These are phyloP conservation scores for Beris morrisii DNA, from an alignment of 2,888 invertebrate species.

Conservation along the genomic window DNA sequence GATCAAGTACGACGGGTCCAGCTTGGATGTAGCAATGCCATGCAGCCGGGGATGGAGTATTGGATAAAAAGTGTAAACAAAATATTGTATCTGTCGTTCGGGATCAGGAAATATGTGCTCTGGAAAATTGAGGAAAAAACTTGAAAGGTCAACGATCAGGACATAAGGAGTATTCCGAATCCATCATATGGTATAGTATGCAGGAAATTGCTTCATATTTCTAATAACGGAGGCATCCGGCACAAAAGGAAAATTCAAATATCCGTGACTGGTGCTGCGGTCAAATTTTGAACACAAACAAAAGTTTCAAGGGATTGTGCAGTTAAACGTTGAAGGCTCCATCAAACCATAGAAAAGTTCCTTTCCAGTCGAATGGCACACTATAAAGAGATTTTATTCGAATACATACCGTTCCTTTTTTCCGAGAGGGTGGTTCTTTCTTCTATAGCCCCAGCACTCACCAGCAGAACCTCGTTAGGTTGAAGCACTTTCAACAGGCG, in stretches of 20 bases:
- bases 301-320: slow-evolving; percentile 1
- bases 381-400: not conserved
- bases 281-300: not conserved
- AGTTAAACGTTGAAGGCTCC: not conserved
- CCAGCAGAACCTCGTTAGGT: not conserved
- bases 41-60: not conserved
- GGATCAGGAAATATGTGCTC: slow-evolving; percentile 1
- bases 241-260: not conserved
- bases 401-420: no score
- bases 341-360: slow-evolving; percentile 1
- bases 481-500: not conserved
- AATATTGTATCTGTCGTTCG: slow-evolving; percentile 1
- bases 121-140: no score
- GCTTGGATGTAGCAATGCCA: not conserved
- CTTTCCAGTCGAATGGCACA: slow-evolving; percentile 13
- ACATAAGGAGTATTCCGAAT: slow-evolving; percentile 15
- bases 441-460: not conserved
- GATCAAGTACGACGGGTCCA: slow-evolving; percentile 12
- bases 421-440: not conserved
- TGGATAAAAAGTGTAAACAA: slow-evolving; percentile 12
- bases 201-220: slow-evolving; percentile 23
- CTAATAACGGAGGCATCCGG: slow-evolving; percentile 11
- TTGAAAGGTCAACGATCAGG: not conserved
- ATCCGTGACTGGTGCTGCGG: not conserved
- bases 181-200: slow-evolving; percentile 13